Conservation (phyloP, 2,888 invertebrate species). For the Quadroppia sp. region DNA sequence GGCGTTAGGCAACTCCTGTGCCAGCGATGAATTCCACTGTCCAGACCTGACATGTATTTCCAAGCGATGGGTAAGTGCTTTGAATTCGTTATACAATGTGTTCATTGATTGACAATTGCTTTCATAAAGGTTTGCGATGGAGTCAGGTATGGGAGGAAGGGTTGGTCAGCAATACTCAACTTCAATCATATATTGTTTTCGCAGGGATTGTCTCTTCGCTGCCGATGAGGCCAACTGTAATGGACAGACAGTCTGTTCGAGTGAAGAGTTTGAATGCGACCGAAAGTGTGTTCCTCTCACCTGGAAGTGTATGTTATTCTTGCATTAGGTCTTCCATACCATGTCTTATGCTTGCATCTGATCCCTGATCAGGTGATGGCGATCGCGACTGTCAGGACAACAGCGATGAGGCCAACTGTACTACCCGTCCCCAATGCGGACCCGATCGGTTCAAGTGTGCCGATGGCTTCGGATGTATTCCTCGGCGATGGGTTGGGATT, state of each 20-base stretch:
- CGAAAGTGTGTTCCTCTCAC: conserved; percentile 53
- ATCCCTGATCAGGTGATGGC: conserved; percentile 50
- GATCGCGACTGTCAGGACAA: conserved; percentile 59
- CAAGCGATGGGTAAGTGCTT: conserved; percentile 42
- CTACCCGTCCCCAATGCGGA: conserved; percentile 43
- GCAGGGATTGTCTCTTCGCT: conserved; percentile 55
- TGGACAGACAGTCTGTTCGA: conserved; percentile 51
- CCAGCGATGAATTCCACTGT: conserved; percentile 47
- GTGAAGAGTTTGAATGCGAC: conserved; percentile 55
- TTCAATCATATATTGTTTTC: neutral
- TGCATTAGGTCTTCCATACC: too few relatives aligned
- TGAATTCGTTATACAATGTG: conserved; percentile 15
- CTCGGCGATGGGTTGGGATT: conserved; percentile 43
- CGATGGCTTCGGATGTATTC: conserved; percentile 48
- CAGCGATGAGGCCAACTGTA: conserved; percentile 40
- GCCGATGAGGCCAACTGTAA: conserved; percentile 57
- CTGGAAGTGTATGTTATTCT: conserved; percentile 58
- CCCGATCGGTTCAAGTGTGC: conserved; percentile 48
- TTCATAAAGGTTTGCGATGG: conserved; percentile 54
- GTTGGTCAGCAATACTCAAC: too few relatives aligned
- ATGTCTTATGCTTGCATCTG: neutral
- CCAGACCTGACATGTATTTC: conserved; percentile 48
- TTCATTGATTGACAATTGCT: neutral
- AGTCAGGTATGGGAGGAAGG: conserved; percentile 50
- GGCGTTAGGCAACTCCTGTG: conserved; percentile 51